phyloP scores from a whole-genome alignment of 2,888 invertebrate genomes.

The Xanthia icteritia region DNA sequence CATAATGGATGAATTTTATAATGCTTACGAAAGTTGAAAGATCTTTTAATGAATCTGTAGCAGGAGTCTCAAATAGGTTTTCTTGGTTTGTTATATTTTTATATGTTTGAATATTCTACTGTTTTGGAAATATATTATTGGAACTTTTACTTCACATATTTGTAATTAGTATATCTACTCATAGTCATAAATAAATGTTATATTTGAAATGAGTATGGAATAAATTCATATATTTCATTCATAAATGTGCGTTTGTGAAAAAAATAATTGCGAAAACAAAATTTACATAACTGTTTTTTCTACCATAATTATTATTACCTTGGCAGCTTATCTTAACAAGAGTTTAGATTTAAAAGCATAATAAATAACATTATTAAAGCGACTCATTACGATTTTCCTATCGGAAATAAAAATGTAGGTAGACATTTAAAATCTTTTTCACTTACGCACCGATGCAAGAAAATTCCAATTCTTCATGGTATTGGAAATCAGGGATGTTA shows the following conservation, averaged over 20 bases:
- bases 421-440: not conserved
- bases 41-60: conserved; percentile 41
- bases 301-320: not conserved
- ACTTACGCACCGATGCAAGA: conserved; percentile 82
- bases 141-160: conserved; percentile 32
- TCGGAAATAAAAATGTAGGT: not conserved
- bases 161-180: conserved; percentile 29
- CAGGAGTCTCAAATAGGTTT: conserved; percentile 47
- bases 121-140: conserved; percentile 52
- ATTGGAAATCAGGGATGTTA: conserved; percentile 89
- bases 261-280: conserved; percentile 18
- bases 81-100: conserved; percentile 60
- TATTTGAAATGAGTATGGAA: conserved; percentile 48
- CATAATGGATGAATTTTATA: conserved; percentile 31
- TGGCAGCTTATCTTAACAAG: not conserved
- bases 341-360: not conserved
- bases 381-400: not conserved
- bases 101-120: conserved; percentile 47
- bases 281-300: conserved; percentile 40
- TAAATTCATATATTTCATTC: conserved; percentile 34
- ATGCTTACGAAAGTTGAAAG: conserved; percentile 41
- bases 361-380: not conserved
- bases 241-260: conserved; percentile 21
- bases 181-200: conserved; percentile 20
- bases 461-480: conserved; percentile 90